Evolutionary conservation across 1,140 invertebrate genomes (phyloP).

Genomic region (Atta colombica): DNA sequence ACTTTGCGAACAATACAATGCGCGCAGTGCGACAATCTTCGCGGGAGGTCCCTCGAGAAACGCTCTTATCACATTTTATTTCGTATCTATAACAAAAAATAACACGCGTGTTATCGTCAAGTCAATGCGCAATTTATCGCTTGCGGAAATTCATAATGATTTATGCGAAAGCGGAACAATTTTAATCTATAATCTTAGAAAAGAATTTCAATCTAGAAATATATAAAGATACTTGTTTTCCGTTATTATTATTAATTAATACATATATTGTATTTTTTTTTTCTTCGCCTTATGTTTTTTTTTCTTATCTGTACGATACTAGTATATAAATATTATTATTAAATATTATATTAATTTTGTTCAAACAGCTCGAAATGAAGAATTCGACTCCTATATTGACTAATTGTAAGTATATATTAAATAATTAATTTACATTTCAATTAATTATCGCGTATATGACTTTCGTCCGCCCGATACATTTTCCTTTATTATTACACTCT

Average conservation of each 20-base stretch:
- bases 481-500: background rate
- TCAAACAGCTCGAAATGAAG: no score
- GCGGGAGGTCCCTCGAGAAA: background rate
- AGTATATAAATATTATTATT: background rate
- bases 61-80: conserved; percentile 5
- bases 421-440: no score
- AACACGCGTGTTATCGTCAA: background rate
- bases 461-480: no score
- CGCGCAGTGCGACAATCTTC: background rate
- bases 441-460: no score
- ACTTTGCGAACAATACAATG: background rate
- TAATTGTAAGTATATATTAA: no score
- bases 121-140: conserved; percentile 29
- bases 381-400: no score
- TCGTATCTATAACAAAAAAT: conserved; percentile 20
- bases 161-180: conserved; percentile 1
- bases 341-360: no score
- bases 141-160: conserved; percentile 21
- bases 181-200: background rate
- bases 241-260: background rate
- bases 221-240: background rate
- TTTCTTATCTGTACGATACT: background rate
- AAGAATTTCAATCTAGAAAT: background rate
- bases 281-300: background rate
- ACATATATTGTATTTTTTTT: background rate